Evolutionary conservation across 1,140 invertebrate genomes (phyloP), one percentile per base, ranked within the genome.

Genomic region (Drosophila parabipectinata): DNA sequence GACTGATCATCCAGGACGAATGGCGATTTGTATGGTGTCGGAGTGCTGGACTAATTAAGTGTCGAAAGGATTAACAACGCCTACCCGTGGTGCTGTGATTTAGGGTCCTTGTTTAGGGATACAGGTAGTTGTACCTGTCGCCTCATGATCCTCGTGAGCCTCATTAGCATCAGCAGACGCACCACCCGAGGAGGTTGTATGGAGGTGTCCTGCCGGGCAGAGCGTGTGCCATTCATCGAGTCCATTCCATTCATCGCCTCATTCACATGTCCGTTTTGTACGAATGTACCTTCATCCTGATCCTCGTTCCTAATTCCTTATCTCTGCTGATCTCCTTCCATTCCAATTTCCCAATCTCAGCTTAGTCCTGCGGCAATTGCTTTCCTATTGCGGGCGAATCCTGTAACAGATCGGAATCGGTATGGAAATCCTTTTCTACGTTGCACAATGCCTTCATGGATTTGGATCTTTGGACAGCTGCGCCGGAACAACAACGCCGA

Each of bases 11-110:
- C 26, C 37, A 53, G 54, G 24, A 60, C 59, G 68, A 78, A 77
- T 78, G 44, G 18, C 50, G 67, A 77, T 67, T 78, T 78, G 26
- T 39, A 78, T 78, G 75, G 10, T 54, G 30, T 15, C 4, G 1
- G 34, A 74, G 80, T 81, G 67, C 34, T 51, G 72, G 21, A 60
- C 77, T 84, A 84, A 84, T 84, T 84, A 87, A 69, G 81, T 84
- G 81, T 77, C 73, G 81, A 80, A 80, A 63, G 77, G 81, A 74
- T 84, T 84, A 81, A 39, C 67, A 44, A 81, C 82, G 81, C 81
- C 81, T 72, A 63, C 58, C 30, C 45, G 8, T 37, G 37, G 26
- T 24, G 51, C 12, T 21, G 47, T 85, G 79, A 83, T 83, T 84
- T 84, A 83, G 51, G 81, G 48, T 47, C 18, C 24, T 9, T 12